A percentile compares a stretch with the other conserved stretches of the same genome.
Evolutionary conservation across 1,140 invertebrate species (phyloP).

Genomic region (Nautilus pompilius): DNA sequence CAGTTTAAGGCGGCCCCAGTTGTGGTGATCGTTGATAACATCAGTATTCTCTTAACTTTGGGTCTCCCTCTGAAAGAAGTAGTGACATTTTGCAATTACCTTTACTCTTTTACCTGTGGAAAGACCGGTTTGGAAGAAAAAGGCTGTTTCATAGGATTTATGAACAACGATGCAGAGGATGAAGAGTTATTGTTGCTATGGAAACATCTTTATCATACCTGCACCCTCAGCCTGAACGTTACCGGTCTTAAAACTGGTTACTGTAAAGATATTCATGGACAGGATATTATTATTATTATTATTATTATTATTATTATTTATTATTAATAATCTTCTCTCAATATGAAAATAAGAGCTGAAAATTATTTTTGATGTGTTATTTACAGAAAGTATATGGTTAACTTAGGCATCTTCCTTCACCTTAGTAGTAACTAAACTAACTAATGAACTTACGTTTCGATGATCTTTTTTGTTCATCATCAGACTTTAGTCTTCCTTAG

Average conservation of each 20-base stretch:
- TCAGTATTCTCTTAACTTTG: slow-evolving; percentile 23
- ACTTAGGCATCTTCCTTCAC: too few relatives aligned
- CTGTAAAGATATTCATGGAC: slow-evolving; percentile 40
- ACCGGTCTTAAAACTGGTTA: slow-evolving; percentile 28
- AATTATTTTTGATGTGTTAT: too few relatives aligned
- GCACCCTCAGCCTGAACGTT: slow-evolving; percentile 18
- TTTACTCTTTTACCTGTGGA: slow-evolving; percentile 8
- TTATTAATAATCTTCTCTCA: too few relatives aligned
- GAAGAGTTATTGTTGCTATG: slow-evolving; percentile 15
- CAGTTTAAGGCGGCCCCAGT: too few relatives aligned
- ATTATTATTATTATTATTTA: too few relatives aligned
- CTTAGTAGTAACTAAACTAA: too few relatives aligned
- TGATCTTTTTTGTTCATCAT: too few relatives aligned
- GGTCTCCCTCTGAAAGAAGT: slow-evolving; percentile 16
- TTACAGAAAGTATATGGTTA: too few relatives aligned
- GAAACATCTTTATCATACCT: slow-evolving; percentile 16
- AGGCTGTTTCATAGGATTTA: slow-evolving; percentile 16
- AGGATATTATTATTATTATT: too few relatives aligned
- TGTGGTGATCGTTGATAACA: slow-evolving; percentile 32
- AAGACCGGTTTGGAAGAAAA: not conserved
- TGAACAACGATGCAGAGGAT: slow-evolving; percentile 20
- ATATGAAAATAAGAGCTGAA: too few relatives aligned
- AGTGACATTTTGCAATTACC: slow-evolving; percentile 15
- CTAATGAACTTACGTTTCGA: too few relatives aligned
- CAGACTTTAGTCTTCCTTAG: too few relatives aligned